phyloP scores from a whole-genome alignment of 23 tunicate genomes.

The Diplosoma virens region DNA sequence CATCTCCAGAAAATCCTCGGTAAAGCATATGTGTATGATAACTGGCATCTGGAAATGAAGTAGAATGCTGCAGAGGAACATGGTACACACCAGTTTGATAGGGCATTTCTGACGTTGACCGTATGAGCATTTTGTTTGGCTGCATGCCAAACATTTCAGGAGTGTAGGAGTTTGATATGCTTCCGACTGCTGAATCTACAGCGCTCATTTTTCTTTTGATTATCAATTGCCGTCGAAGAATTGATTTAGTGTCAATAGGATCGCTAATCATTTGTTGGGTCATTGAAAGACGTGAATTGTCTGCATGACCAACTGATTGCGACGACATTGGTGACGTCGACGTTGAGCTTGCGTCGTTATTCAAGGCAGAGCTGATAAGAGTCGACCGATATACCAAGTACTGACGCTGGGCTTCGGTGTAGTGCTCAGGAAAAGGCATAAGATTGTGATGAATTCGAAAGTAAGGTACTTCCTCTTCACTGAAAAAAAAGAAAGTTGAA shows the following conservation, averaged over 20 bases:
- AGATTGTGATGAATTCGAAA: conserved; percentile 93
- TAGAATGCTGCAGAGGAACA: conserved; percentile 61
- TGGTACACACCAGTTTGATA: conserved; percentile 72
- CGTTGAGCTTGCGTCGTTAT: conserved; percentile 68
- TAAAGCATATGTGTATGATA: conserved; percentile 62
- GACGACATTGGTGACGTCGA: conserved; percentile 75
- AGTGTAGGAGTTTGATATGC: conserved; percentile 31
- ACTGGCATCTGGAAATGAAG: conserved; percentile 61
- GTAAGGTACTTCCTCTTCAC: conserved; percentile 94
- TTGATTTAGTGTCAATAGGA: conserved; percentile 65
- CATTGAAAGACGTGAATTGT: conserved; percentile 38
- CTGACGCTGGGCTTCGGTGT: conserved; percentile 82
- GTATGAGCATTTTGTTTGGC: conserved; percentile 76
- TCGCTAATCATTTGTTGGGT: conserved; percentile 43
- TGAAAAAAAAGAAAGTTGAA: conserved; percentile 9
- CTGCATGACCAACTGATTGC: conserved; percentile 45
- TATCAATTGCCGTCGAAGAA: conserved; percentile 72
- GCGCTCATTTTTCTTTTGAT: conserved; percentile 84
- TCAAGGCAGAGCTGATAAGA: conserved; percentile 73
- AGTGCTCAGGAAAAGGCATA: conserved; percentile 94
- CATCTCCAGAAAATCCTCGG: conserved; percentile 37
- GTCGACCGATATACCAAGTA: conserved; percentile 86
- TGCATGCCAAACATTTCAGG: conserved; percentile 66
- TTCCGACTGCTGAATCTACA: conserved; percentile 38
- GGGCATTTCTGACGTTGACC: conserved; percentile 64